A percentile compares a stretch with the other conserved stretches of the same genome.
These are phyloP conservation scores for Pogonomyrmex californicus DNA, from an alignment of 1,140 invertebrate genomes.

Conservation along the genomic window DNA sequence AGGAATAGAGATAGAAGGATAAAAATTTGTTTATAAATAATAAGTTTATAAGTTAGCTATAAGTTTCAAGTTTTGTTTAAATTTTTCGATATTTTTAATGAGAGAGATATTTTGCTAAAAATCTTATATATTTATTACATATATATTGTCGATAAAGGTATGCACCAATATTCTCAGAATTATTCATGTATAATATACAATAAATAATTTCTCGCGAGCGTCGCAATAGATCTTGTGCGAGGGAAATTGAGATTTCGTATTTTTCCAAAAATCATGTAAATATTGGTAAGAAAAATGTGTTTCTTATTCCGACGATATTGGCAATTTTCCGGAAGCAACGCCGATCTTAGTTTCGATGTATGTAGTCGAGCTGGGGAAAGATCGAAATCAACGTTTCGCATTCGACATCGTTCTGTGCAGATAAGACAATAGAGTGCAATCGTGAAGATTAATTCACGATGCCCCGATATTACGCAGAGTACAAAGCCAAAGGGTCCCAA, in stretches of 20 bases:
- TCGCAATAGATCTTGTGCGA: background rate
- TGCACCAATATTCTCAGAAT: background rate
- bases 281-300: background rate
- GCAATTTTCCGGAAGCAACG: constrained; percentile 31
- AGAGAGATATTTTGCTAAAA: background rate
- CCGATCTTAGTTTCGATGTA: background rate
- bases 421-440: constrained; percentile 58
- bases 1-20: background rate
- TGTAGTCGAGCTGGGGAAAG: constrained; percentile 19
- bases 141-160: constrained; percentile 1
- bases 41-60: too few relatives aligned
- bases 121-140: background rate
- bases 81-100: background rate
- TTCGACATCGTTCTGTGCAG: constrained; percentile 38
- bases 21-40: background rate
- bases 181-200: background rate
- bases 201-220: background rate
- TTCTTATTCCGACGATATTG: constrained; percentile 13
- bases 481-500: constrained; percentile 38
- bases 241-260: background rate
- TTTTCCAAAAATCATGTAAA: constrained; percentile 30
- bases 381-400: constrained; percentile 51
- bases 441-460: constrained; percentile 63
- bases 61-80: background rate
- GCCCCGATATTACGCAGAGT: constrained; percentile 34